Base-by-base conservation (phyloP, 2,113 vertebrate genomes). In the Phalacrocorax carbo region DNA sequence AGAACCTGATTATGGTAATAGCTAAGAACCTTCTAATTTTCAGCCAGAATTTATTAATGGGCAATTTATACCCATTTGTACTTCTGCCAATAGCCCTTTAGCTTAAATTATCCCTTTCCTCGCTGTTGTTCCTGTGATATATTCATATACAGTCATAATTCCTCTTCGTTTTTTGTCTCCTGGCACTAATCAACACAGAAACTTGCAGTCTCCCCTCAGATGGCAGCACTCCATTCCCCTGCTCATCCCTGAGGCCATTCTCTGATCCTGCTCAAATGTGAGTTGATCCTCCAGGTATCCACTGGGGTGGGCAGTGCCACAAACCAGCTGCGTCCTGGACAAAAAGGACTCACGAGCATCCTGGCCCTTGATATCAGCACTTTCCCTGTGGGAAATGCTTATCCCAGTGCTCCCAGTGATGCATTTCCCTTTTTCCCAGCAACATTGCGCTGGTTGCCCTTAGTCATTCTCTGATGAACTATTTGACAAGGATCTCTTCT, bases 11-110 rank as follows among this genome's bases (percentile, higher is more conserved):
- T 95, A 93, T 22, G 2, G 84, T 80, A 91, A 96, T 93, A 85
- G 66, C 71, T 90, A 52, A 85, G 78, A 96, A 91, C 58, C 54
- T 92, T 95, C 84, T 93, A 36, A 65, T 96, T 94, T 97, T 90
- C 93, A 94, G 90, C 54, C 73, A 87, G 64, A 58, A 96, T 93
- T 90, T 96, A 96, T 96, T 96, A 96, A 91, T 93, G 82, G 85
- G 54, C 85, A 94, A 94, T 97, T 97, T 94, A 85, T 95, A 90
- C 73, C 84, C 92, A 94, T 96, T 95, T 97, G 92, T 94, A 82
- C 75, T 91, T 95, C 82, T 95, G 94, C 96, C 94, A 96, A 65
- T 89, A 91, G 78, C 89, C 82, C 78, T 91, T 91, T 95, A 90
- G 75, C 75, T 95, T 95, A 96, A 96, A 93, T 95, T 77, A 58